Base-by-base conservation (phyloP, 1,140 invertebrate genomes). In the Drosophila busckii region DNA sequence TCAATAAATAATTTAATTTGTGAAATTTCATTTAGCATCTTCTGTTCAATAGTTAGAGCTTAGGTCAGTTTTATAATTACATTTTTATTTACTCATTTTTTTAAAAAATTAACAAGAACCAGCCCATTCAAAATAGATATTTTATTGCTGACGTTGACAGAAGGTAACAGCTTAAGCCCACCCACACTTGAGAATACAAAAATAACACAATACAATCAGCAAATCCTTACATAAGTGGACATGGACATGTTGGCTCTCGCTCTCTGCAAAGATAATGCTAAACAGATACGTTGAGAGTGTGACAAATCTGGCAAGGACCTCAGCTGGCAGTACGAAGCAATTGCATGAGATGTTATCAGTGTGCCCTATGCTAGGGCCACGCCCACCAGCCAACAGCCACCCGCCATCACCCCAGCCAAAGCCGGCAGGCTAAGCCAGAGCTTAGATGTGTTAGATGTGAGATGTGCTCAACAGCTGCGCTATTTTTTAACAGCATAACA, bases 371-470 rank as follows among this genome's bases (percentile, higher is more conserved):
- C 19, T 25, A 23, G 10, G 20, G 19, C 19, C 37, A 60, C 49
- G 56, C 41, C 56, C 49, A n/a, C n/a, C n/a, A n/a, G n/a, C n/a
- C n/a, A n/a, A n/a, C n/a, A n/a, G n/a, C n/a, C n/a, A n/a, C n/a
- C n/a, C n/a, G n/a, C n/a, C n/a, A n/a, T n/a, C n/a, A n/a, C n/a
- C n/a, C n/a, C n/a, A n/a, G n/a, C n/a, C n/a, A n/a, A n/a, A n/a
- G n/a, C n/a, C n/a, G n/a, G n/a, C n/a, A 29, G 16, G 63, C 58
- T 80, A 82, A 78, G 71, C 75, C 75, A 15, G 28, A 59, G 59
- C 73, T 78, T 78, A 80, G 71, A 78, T 78, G 69, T 78, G 71
- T 78, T 78, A 73, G 73, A 78, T 80, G 62, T 82, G 75, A 73
- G 73, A 78, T 80, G 62, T 82, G 75, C 73, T 78, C 75, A 78